These are phyloP conservation scores for Falco rusticolus DNA, from an alignment of 2,797 vertebrate species.

Conservation along the genomic window DNA sequence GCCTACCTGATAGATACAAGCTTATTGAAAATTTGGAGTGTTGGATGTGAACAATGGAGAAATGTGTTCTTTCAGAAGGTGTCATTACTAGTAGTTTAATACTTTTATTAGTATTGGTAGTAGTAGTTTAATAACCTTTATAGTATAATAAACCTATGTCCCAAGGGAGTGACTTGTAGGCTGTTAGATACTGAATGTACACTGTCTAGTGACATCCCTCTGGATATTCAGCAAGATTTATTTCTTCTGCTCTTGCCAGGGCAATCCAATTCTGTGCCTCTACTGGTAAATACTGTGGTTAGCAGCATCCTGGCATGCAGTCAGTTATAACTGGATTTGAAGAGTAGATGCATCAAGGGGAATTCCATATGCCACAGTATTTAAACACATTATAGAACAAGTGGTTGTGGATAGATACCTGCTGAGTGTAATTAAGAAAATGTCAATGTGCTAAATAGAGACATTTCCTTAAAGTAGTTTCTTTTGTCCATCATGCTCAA, in stretches of 20 bases:
- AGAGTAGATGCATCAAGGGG: neutral
- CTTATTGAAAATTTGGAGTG: neutral
- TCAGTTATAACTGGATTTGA: neutral
- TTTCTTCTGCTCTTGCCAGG: neutral
- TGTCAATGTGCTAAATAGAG: neutral
- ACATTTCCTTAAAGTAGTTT: neutral
- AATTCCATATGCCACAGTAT: neutral
- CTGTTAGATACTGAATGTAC: neutral
- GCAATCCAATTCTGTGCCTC: neutral
- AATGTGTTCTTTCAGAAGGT: neutral
- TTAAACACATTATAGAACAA: neutral
- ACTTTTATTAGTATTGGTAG: too few species aligned
- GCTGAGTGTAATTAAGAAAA: neutral
- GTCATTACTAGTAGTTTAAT: neutral
- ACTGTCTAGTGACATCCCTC: neutral
- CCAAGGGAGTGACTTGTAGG: neutral
- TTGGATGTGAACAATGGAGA: fast-evolving
- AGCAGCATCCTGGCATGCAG: neutral
- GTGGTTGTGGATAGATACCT: neutral
- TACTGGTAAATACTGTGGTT: neutral
- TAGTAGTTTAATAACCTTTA: too few species aligned
- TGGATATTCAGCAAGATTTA: neutral
- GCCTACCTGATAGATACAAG: neutral
- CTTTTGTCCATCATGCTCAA: neutral
- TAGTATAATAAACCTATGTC: neutral